Percentiles rank a stretch among this genome's conserved stretches.
phyloP scores from a whole-genome alignment of 35 echinoderm and acorn worm species.

The Nesometra sesokonis region DNA sequence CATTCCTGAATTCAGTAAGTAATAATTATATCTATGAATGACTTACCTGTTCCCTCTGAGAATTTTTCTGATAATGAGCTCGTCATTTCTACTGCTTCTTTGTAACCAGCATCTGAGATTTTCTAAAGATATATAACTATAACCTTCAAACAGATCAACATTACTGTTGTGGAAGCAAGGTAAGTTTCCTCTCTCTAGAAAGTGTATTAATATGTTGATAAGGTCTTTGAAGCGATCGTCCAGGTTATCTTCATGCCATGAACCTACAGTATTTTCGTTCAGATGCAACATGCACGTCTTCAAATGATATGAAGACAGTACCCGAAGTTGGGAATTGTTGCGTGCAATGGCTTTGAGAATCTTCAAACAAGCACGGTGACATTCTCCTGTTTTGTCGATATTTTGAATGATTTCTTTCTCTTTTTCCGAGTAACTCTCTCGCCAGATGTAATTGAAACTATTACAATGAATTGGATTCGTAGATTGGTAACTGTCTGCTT shows the following conservation, averaged over 20 bases:
- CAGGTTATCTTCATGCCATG: neutral
- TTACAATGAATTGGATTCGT: neutral
- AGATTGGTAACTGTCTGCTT: neutral
- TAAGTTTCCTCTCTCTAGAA: too few relatives aligned
- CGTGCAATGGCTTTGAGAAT: neutral
- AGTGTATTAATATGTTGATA: too few relatives aligned
- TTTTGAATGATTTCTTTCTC: neutral
- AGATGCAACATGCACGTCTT: neutral
- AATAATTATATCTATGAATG: too few relatives aligned
- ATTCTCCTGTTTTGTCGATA: neutral
- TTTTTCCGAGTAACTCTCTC: neutral
- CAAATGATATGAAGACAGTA: neutral
- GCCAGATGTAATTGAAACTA: neutral
- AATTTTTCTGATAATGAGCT: too few relatives aligned
- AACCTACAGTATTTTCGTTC: neutral
- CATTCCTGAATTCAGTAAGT: too few relatives aligned
- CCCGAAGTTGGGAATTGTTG: neutral
- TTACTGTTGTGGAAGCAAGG: too few relatives aligned
- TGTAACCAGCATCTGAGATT: too few relatives aligned
- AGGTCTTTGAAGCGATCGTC: neutral
- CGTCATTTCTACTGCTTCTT: too few relatives aligned
- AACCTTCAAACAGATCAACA: too few relatives aligned
- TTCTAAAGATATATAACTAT: too few relatives aligned
- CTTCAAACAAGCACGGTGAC: neutral
- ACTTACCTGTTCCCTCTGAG: too few relatives aligned